These are phyloP conservation scores for Aphelenchoides bicaudatus DNA, from an alignment of 2,888 invertebrate species.

Conservation along the genomic window DNA sequence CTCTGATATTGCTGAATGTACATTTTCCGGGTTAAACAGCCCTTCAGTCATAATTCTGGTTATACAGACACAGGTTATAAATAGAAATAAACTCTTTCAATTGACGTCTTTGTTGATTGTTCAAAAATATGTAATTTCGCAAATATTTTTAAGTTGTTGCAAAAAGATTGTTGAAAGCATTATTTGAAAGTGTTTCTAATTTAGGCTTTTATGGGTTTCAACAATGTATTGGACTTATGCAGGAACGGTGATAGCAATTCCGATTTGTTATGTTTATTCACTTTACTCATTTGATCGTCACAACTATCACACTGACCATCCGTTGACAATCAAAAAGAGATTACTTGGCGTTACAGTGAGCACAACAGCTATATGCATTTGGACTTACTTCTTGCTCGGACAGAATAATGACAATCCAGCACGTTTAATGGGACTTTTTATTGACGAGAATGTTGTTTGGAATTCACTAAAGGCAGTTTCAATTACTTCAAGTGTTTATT, in stretches of 20 bases:
- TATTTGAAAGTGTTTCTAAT: no score
- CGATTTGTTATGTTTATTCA: slow-evolving; percentile 33
- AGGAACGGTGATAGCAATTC: slow-evolving; percentile 27
- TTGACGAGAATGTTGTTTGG: background rate
- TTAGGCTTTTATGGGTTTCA: no score
- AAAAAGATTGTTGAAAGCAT: no score
- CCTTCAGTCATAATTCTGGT: no score
- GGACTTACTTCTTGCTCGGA: background rate
- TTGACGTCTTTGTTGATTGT: no score
- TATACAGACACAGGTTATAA: no score
- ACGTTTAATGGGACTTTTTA: background rate
- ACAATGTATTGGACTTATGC: background rate
- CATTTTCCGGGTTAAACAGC: no score
- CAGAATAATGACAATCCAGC: background rate
- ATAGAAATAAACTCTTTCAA: no score
- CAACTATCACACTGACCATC: slow-evolving; percentile 17
- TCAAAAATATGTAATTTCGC: no score
- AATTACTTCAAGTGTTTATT: background rate
- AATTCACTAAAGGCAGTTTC: background rate
- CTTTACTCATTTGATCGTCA: slow-evolving; percentile 31
- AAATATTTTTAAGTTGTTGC: no score
- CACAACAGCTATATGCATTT: background rate
- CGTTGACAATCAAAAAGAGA: slow-evolving; percentile 19
- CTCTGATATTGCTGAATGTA: no score
- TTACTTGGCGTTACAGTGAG: slow-evolving; percentile 21